phyloP scores from a whole-genome alignment of 2,113 vertebrate genomes.

The Etheostoma spectabile region DNA sequence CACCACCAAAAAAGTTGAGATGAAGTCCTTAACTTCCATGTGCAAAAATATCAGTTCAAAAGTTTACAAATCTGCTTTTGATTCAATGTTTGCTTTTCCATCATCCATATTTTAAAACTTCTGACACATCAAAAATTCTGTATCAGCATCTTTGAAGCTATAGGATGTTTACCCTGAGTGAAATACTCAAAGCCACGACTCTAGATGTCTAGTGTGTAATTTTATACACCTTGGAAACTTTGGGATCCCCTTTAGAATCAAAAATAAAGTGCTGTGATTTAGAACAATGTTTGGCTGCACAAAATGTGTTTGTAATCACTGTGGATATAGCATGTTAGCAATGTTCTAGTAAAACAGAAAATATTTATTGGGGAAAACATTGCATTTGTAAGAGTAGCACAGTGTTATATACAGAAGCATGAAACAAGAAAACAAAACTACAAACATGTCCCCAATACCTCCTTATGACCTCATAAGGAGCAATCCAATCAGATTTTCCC shows the following conservation, averaged over 20 bases:
- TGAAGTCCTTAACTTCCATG: not conserved
- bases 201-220: not conserved
- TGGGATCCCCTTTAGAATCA: not conserved
- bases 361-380: too few relatives aligned
- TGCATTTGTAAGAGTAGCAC: too few relatives aligned
- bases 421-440: too few relatives aligned
- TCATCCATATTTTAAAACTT: not conserved
- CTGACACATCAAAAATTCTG: not conserved
- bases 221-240: not conserved
- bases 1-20: not conserved
- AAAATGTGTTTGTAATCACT: not conserved
- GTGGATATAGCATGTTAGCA: too few relatives aligned
- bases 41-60: not conserved
- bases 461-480: too few relatives aligned
- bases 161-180: not conserved
- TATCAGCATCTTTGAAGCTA: not conserved
- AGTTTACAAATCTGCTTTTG: not conserved
- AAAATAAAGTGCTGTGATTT: not conserved
- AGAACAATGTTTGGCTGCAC: not conserved
- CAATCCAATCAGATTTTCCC: too few relatives aligned
- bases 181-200: not conserved
- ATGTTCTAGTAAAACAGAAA: too few relatives aligned
- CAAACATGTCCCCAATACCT: too few relatives aligned
- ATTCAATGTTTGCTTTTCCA: not conserved
- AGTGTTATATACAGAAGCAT: too few relatives aligned